Percentiles rank a stretch among this genome's conserved stretches.
These are phyloP conservation scores for Dromas ardeola DNA, from an alignment of 2,113 vertebrate species.

Conservation along the genomic window DNA sequence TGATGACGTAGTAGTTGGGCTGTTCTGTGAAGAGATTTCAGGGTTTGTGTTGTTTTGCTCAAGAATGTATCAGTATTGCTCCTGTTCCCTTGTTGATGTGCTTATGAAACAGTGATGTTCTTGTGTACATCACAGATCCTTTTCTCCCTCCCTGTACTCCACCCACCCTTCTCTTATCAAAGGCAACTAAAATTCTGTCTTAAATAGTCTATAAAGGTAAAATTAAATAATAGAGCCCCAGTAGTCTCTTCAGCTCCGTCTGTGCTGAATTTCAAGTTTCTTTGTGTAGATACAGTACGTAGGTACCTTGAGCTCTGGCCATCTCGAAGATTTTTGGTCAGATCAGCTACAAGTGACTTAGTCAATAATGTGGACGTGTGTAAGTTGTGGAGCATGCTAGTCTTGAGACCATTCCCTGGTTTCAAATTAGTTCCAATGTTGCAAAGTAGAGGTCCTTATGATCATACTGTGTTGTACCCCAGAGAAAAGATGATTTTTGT, in stretches of 20 bases:
- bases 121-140: not conserved
- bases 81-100: not conserved
- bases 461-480: not conserved
- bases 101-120: not conserved
- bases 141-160: not conserved
- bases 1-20: not conserved
- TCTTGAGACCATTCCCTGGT: not conserved
- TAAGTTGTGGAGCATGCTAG: not conserved
- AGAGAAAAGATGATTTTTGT: not conserved
- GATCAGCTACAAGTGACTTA: not conserved
- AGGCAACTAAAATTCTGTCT: not conserved
- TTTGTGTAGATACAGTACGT: not conserved
- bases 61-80: not conserved
- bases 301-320: not conserved
- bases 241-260: not conserved
- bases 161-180: not conserved
- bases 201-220: not conserved
- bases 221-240: not conserved
- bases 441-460: not conserved
- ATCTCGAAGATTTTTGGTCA: not conserved
- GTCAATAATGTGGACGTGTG: accelerated
- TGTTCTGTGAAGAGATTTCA: not conserved
- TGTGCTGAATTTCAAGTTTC: not conserved
- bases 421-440: not conserved
- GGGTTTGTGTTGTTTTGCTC: not conserved